Evolutionary conservation across 2,113 vertebrate species (phyloP).

Genomic region (Alosa alosa): DNA sequence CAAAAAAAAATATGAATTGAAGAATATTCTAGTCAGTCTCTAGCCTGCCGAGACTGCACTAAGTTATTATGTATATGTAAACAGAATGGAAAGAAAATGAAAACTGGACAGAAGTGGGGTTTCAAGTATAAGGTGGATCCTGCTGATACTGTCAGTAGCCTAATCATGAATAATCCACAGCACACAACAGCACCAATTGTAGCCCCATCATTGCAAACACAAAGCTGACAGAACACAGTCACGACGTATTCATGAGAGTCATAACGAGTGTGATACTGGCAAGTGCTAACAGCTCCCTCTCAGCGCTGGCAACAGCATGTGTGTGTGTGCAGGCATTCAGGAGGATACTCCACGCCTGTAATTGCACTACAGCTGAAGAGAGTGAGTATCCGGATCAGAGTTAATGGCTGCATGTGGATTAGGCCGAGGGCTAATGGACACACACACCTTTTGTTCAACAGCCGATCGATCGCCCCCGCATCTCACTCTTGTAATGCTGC

Average conservation of each 20-base stretch:
- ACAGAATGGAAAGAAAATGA: too few species aligned
- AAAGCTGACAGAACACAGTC: neutral
- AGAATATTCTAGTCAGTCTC: too few species aligned
- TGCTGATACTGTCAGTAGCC: neutral
- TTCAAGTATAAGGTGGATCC: too few species aligned
- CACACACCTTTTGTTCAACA: neutral
- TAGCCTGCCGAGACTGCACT: too few species aligned
- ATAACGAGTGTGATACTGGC: neutral
- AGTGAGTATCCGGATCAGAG: neutral
- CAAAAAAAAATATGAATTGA: too few species aligned
- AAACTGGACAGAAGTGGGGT: too few species aligned
- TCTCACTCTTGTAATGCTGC: neutral
- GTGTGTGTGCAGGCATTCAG: neutral
- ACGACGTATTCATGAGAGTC: neutral
- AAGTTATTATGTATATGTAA: too few species aligned
- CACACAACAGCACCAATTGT: too few species aligned
- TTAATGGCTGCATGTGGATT: neutral
- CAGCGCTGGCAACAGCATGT: neutral
- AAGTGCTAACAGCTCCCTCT: neutral
- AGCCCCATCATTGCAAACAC: neutral
- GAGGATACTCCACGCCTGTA: neutral
- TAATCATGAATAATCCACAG: neutral
- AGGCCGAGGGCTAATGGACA: neutral
- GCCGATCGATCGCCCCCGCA: neutral
- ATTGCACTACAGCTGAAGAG: neutral